Evolutionary conservation across 2,797 vertebrate genomes (phyloP).

Genomic region (Mus spretus): DNA sequence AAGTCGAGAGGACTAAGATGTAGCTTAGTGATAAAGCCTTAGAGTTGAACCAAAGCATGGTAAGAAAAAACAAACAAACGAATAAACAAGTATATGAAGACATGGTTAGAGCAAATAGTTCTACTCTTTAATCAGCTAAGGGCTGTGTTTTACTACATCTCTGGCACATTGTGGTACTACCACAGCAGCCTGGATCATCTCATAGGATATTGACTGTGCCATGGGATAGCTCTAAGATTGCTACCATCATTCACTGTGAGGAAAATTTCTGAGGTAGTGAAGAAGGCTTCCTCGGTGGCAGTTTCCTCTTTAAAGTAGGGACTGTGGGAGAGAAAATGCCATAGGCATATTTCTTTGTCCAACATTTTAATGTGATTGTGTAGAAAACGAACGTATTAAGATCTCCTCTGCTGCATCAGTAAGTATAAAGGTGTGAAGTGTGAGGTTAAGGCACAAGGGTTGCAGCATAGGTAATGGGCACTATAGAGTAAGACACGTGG

Average conservation of each 20-base stretch:
- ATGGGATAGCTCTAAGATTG: not conserved
- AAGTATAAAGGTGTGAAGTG: not conserved
- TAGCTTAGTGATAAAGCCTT: not conserved
- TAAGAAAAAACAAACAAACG: not conserved
- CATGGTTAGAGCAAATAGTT: not conserved
- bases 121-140: slow-evolving; percentile 40
- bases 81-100: not conserved
- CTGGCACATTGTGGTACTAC: not conserved
- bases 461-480: not conserved
- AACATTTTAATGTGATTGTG: slow-evolving; percentile 11
- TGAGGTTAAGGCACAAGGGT: not conserved
- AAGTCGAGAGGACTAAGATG: not conserved
- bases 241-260: not conserved
- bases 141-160: slow-evolving; percentile 43
- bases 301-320: not conserved
- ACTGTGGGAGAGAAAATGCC: slow-evolving; percentile 11
- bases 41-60: not conserved
- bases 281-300: slow-evolving; percentile 27
- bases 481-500: slow-evolving; percentile 17
- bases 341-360: slow-evolving; percentile 22
- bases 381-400: slow-evolving; percentile 39
- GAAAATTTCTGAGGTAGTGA: slow-evolving; percentile 12
- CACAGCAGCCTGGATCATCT: slow-evolving; percentile 49
- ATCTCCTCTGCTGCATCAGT: not conserved
- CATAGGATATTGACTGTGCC: not conserved